phyloP scores from a whole-genome alignment of 2,113 vertebrate species.

The Poeciliopsis turrubarensis region DNA sequence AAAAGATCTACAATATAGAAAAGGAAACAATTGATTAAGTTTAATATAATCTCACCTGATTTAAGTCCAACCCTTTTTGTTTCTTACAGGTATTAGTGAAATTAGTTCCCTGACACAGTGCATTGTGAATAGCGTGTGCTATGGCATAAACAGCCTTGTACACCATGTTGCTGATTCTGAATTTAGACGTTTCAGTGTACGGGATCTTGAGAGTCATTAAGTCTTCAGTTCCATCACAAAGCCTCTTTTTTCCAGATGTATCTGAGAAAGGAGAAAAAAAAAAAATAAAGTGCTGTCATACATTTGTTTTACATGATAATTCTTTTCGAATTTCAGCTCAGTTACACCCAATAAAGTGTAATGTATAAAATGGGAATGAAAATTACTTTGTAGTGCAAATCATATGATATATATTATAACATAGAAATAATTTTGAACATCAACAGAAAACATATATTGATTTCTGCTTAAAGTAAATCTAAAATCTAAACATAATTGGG shows the following conservation, averaged over 20 bases:
- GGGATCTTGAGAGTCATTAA: slow-evolving; percentile 50
- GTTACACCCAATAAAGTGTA: too few species aligned
- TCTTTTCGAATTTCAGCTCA: too few species aligned
- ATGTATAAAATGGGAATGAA: too few species aligned
- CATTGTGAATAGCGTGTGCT: slow-evolving; percentile 70
- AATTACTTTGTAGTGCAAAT: too few species aligned
- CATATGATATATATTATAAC: too few species aligned
- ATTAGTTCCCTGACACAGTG: slow-evolving; percentile 52
- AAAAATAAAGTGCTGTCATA: background rate
- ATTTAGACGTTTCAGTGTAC: slow-evolving; percentile 74
- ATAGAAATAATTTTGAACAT: too few species aligned
- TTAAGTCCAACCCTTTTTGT: slow-evolving; percentile 30
- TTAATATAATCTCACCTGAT: slow-evolving; percentile 67
- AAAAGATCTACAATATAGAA: too few species aligned
- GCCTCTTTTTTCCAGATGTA: background rate
- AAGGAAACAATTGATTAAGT: too few species aligned
- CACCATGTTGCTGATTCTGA: slow-evolving; percentile 73
- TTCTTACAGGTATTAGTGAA: slow-evolving; percentile 49
- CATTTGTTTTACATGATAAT: background rate
- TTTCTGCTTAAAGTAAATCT: background rate
- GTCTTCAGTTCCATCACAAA: slow-evolving; percentile 72
- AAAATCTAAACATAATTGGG: background rate
- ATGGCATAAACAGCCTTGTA: slow-evolving; percentile 78
- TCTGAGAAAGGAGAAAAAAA: background rate
- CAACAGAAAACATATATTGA: background rate